Conservation (phyloP, 2,113 vertebrate genomes). For the Thunnus maccoyii region DNA sequence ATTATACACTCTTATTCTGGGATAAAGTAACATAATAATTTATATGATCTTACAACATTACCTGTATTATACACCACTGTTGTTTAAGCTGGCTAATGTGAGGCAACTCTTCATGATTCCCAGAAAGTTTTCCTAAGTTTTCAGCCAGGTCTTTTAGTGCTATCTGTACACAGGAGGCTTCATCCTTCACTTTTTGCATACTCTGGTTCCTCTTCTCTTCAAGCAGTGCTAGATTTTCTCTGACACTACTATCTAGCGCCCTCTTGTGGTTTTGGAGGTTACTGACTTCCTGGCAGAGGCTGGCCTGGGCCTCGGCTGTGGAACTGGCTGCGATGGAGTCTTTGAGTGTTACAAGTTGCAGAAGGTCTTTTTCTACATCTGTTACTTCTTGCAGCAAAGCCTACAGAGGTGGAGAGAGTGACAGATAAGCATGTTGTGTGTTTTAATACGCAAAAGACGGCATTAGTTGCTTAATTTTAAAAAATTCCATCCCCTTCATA, state of each 20-base stretch:
- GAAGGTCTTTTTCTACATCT: slow-evolving; percentile 42
- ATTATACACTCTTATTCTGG: not conserved
- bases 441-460: not conserved
- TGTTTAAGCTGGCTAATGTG: slow-evolving; percentile 53
- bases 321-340: slow-evolving; percentile 11
- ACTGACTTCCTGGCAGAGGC: slow-evolving; percentile 48
- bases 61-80: slow-evolving; percentile 57
- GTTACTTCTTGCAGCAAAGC: slow-evolving; percentile 41
- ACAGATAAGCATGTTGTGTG: not conserved
- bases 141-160: slow-evolving; percentile 33
- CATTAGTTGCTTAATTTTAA: not conserved
- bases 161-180: slow-evolving; percentile 26
- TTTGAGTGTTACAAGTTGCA: slow-evolving; percentile 31
- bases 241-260: slow-evolving; percentile 48
- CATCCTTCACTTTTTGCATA: slow-evolving; percentile 31
- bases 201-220: not conserved
- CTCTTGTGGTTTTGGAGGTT: slow-evolving; percentile 56
- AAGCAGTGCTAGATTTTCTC: slow-evolving; percentile 3
- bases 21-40: not conserved
- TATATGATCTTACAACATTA: not conserved
- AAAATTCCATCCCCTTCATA: not conserved
- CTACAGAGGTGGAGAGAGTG: slow-evolving; percentile 18
- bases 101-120: slow-evolving; percentile 5
- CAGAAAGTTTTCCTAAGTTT: slow-evolving; percentile 2
- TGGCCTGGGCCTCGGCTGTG: slow-evolving; percentile 34